Percentiles rank a stretch among this genome's conserved stretches.
Conservation (phyloP, 2,113 vertebrate species). For the Gnathonemus echidnorhynchus region DNA sequence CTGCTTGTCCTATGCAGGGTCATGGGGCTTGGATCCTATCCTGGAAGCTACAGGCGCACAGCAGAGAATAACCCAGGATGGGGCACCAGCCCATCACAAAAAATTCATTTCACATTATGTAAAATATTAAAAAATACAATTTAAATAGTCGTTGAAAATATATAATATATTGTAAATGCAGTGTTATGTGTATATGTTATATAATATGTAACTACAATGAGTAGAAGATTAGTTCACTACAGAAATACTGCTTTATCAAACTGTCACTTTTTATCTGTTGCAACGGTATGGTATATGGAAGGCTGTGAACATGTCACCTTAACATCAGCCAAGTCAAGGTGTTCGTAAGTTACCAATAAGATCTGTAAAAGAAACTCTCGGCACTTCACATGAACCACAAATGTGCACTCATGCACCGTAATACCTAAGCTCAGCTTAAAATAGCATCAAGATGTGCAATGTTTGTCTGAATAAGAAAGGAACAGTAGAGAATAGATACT, state of each 20-base stretch:
- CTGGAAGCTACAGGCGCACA: background rate
- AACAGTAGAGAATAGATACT: background rate
- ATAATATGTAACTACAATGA: background rate
- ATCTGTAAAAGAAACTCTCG: background rate
- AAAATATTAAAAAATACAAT: background rate
- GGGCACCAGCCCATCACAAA: too few relatives aligned
- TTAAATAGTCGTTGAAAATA: background rate
- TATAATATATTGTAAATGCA: background rate
- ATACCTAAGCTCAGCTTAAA: background rate
- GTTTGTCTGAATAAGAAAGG: background rate
- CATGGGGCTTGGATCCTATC: background rate
- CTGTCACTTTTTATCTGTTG: background rate
- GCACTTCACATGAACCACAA: background rate
- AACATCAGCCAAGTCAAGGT: background rate
- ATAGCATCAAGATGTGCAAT: background rate
- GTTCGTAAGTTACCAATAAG: background rate
- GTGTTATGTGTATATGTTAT: background rate
- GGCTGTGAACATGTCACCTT: background rate
- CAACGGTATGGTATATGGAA: background rate
- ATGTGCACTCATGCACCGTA: background rate
- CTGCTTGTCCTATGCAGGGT: background rate
- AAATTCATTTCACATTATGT: too few relatives aligned
- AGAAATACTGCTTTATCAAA: background rate
- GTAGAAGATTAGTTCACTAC: background rate
- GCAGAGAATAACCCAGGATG: background rate